phyloP scores from a whole-genome alignment of 2,797 vertebrate species.

The Amazonetta brasiliensis region DNA sequence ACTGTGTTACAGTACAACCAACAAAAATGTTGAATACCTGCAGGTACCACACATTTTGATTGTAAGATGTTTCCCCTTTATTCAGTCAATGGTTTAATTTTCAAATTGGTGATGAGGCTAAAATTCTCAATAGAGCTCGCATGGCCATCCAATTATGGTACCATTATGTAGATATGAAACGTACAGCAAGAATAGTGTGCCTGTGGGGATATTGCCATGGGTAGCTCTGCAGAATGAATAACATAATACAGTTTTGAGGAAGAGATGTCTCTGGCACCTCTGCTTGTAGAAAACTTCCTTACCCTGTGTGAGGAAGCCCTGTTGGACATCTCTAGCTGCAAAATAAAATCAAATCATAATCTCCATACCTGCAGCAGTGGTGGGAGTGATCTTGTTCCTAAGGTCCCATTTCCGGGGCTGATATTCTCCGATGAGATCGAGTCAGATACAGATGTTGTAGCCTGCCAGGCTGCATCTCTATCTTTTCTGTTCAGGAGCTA shows the following conservation, averaged over 20 bases:
- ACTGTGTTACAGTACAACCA: background rate
- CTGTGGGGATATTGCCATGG: background rate
- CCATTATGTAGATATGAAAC: background rate
- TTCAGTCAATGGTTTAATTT: background rate
- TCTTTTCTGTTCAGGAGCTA: background rate
- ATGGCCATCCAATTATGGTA: background rate
- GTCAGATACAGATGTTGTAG: background rate
- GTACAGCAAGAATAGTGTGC: background rate
- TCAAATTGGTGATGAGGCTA: background rate
- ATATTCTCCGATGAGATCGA: background rate
- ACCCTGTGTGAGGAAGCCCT: background rate
- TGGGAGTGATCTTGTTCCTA: background rate
- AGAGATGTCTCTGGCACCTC: background rate
- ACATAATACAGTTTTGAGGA: background rate
- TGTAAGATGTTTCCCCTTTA: background rate
- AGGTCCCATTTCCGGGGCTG: background rate
- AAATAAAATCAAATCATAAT: background rate
- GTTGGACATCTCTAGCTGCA: background rate
- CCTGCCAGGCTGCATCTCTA: background rate
- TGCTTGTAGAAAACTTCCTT: background rate
- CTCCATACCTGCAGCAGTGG: background rate
- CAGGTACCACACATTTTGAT: background rate
- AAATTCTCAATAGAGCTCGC: background rate
- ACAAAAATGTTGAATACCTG: background rate
- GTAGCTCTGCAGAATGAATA: background rate